Evolutionary conservation across 2,797 vertebrate species (phyloP), one percentile per base, ranked within the genome.

Genomic region (Delichon dasypus): DNA sequence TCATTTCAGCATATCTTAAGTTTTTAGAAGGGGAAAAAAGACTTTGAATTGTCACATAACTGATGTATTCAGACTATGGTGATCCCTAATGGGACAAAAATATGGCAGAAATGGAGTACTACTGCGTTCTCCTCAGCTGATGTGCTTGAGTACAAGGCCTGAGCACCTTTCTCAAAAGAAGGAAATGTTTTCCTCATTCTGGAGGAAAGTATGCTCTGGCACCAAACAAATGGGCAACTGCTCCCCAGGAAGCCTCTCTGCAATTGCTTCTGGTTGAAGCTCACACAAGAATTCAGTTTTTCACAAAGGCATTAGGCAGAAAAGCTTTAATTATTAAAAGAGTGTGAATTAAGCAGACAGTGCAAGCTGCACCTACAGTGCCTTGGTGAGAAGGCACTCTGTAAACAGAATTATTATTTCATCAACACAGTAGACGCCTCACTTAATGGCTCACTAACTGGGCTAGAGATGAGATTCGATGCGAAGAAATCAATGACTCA

Each of bases 321-420:
- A 89, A 85, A 90, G 83, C 90, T 92, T 95, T 97, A 96, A 97
- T 96, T 85, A 96, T 96, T 96, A 89, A 96, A 94, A 70, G 89
- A 89, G 30, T 60, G 65, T 81, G 90, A 95, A 96, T 94, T 94
- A 90, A 97, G 64, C 62, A 90, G 89, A 85, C 45, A 91, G n/a
- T 57, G 75, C 75, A 61, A 61, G 78, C 88, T 86, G 85, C 66
- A 95, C 92, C 92, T 89, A 91, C 86, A 55, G 90, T 44, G 90
- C 71, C 90, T 93, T 80, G 92, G 92, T 92, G 85, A 90, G 91
- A 93, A 95, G 73, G 88, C 11, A 0, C 84, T 95, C 92, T 93
- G 84, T 96, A 96, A 96, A 93, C 88, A 96, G 89, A 96, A 95
- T 96, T 91, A 96, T 96, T 96, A 96, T 97, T 96, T 95, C 91